Conservation (phyloP, 2,797 vertebrate species). For the Acrossocheilus fasciatus region DNA sequence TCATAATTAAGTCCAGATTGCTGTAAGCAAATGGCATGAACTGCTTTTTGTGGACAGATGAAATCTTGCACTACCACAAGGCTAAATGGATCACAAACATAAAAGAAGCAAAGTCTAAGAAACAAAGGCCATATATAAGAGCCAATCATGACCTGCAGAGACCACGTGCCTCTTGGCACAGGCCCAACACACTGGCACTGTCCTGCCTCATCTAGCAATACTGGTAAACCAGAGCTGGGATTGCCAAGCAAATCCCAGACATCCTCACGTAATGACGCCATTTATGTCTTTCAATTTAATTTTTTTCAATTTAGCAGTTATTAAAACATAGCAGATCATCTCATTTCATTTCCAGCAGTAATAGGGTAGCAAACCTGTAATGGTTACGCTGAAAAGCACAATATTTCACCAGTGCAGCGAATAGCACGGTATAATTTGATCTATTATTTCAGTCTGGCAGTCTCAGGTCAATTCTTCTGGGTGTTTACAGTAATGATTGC, state of each 20-base stretch:
- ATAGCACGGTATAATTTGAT: conserved; percentile 42
- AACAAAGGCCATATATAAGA: conserved; percentile 53
- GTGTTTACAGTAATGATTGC: conserved; percentile 56
- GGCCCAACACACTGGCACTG: conserved; percentile 46
- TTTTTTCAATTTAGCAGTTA: conserved; percentile 4
- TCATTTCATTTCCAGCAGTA: conserved; percentile 32
- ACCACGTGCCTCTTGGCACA: conserved; percentile 59
- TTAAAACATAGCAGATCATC: conserved; percentile 10
- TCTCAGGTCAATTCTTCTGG: conserved; percentile 41
- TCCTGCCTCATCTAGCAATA: conserved; percentile 21
- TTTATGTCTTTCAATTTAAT: background rate
- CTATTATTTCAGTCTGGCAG: conserved; percentile 43
- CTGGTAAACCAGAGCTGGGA: conserved; percentile 30
- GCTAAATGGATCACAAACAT: conserved; percentile 7
- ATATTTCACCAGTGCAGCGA: conserved; percentile 12
- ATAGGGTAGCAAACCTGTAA: background rate
- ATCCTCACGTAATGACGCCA: conserved; percentile 10
- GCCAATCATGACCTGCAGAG: conserved; percentile 45
- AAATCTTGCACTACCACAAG: background rate
- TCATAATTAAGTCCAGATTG: conserved; percentile 56
- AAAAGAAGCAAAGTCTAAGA: conserved; percentile 21
- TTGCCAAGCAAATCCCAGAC: conserved; percentile 27
- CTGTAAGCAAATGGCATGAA: conserved; percentile 19
- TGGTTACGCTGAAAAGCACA: conserved; percentile 26
- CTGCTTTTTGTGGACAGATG: conserved; percentile 26